These are phyloP conservation scores for Prosopocoilus inquinatus DNA, from an alignment of 2,888 invertebrate species.

Conservation along the genomic window DNA sequence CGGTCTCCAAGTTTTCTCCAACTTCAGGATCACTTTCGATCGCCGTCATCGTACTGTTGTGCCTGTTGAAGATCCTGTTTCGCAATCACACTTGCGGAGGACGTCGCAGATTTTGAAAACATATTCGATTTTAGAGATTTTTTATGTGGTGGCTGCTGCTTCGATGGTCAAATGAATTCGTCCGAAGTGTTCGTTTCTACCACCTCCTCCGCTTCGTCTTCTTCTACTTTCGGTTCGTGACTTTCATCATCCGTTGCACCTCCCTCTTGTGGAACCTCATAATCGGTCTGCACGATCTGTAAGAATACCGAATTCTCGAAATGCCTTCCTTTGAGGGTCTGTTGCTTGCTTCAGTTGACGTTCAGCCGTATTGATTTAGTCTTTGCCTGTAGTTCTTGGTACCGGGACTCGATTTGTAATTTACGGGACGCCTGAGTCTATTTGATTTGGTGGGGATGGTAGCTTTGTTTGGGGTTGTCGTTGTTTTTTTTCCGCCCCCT, in stretches of 20 bases:
- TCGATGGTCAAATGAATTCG: conserved; percentile 40
- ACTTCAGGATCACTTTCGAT: conserved; percentile 6
- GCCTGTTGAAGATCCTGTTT: conserved; percentile 37
- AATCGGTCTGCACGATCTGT: conserved; percentile 50
- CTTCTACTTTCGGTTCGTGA: conserved; percentile 31
- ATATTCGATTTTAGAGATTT: conserved; percentile 46
- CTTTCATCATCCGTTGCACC: conserved; percentile 44
- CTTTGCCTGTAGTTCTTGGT: conserved; percentile 74
- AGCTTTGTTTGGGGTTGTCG: conserved; percentile 23
- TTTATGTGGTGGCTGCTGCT: conserved; percentile 34
- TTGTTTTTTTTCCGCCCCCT: conserved; percentile 16
- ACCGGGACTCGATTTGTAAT: conserved; percentile 52
- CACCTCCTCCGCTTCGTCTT: conserved; percentile 5
- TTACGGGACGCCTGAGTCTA: conserved; percentile 51
- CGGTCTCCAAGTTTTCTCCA: conserved; percentile 37
- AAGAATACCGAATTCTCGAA: conserved; percentile 53
- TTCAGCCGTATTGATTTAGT: conserved; percentile 56
- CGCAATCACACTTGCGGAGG: conserved; percentile 40
- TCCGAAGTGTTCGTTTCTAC: conserved; percentile 35
- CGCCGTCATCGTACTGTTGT: conserved; percentile 25
- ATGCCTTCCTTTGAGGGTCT: conserved; percentile 16
- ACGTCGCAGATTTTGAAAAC: conserved; percentile 40
- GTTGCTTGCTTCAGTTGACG: conserved; percentile 40
- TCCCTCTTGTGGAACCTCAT: conserved; percentile 41
- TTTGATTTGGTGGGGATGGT: conserved; percentile 39